These are phyloP conservation scores for Neopipo cinnamomea DNA, from an alignment of 2,113 vertebrate genomes.

Conservation along the genomic window DNA sequence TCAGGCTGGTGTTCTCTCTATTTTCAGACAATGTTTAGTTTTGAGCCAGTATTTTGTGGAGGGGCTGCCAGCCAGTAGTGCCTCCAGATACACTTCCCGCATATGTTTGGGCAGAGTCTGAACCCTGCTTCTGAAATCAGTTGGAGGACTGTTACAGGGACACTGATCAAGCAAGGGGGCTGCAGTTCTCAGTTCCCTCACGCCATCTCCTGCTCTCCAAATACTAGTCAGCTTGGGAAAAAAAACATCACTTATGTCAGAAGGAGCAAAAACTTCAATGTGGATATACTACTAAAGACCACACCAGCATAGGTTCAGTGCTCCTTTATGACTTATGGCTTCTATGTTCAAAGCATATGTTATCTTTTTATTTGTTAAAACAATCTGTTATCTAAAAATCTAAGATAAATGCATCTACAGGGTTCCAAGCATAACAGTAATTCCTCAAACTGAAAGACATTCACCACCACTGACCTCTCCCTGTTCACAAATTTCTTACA, in stretches of 20 bases:
- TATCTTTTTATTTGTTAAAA: not conserved
- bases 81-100: not conserved
- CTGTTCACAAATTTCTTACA: not conserved
- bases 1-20: slow-evolving; percentile 32
- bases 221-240: not conserved
- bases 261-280: not conserved
- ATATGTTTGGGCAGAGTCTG: not conserved
- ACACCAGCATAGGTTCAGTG: not conserved
- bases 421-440: not conserved
- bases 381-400: not conserved
- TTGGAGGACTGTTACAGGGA: not conserved
- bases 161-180: not conserved
- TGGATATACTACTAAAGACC: not conserved
- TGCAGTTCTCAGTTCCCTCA: not conserved
- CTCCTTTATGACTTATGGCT: not conserved
- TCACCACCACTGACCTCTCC: not conserved
- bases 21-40: slow-evolving; percentile 45
- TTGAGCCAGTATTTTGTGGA: slow-evolving; percentile 21
- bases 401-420: not conserved
- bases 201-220: not conserved
- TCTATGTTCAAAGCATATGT: not conserved
- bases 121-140: not conserved
- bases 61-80: not conserved
- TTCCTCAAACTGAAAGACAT: not conserved
- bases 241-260: not conserved